Base-by-base conservation (phyloP, 35 echinoderm and acorn worm species). In the Diadema setosum region DNA sequence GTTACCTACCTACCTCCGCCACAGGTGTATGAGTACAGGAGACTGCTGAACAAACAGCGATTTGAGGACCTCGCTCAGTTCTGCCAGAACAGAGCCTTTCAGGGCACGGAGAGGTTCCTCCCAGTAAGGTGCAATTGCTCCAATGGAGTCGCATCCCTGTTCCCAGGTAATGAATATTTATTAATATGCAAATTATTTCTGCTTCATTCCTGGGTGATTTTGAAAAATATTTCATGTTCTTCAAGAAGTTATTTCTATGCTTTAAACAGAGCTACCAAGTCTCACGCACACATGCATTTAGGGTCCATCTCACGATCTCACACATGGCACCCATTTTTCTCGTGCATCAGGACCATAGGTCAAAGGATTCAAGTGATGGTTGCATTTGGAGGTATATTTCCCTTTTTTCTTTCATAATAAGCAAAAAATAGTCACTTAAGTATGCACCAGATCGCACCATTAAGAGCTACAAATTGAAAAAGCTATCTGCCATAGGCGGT, bases 1-100 rank as follows among this genome's bases (percentile, higher is more conserved):
- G 56, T 86, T 45, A 32, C 75, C 39, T 92, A 81, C 56, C 74
- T 92, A 5, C 83, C 84, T 24, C 90, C 90, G 25, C 90, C 90
- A 11, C 90, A 92, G 34, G 42, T 92, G 4, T 92, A 92, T 21
- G 90, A 92, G 43, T 64, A 86, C 18, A 81, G 80, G 17, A 46
- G 90, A 64, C 69, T 92, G 17, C 67, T 70, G 49, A 55, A 55
- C 49, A 55, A 55, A 55, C 49, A 52, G 23, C 35, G 29, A 46
- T 73, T 87, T 24, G 35, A 86, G 15, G 83, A 37, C 5, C 84
- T 92, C 0, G 76, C 46, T 43, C 23, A 87, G 12, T 92, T 90
- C 45, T 46, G 46, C 16, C 44, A 35, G 33, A 42, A 69, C 25
- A 83, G 88, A 82, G 88, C 80, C 8, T 82, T 73, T 48, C 16